Conservation (phyloP, 1,140 invertebrate species). For the Dinoponera quadriceps region DNA sequence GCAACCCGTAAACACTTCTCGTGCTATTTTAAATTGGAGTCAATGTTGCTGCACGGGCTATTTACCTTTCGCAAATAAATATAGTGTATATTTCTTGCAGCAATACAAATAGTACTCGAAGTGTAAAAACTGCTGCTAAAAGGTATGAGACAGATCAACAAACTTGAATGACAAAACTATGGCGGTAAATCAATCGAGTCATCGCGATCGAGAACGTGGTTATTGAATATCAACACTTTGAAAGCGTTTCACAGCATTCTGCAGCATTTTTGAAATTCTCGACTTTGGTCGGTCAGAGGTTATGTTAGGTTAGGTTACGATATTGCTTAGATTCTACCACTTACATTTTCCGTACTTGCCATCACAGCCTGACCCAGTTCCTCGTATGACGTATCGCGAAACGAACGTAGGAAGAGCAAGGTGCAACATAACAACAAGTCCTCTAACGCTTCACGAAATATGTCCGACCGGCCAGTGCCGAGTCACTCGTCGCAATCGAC, state of each 20-base stretch:
- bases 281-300: too few species aligned
- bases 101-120: not conserved
- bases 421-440: not conserved
- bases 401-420: not conserved
- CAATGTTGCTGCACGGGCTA: not conserved
- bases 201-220: too few species aligned
- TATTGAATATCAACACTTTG: too few species aligned
- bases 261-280: too few species aligned
- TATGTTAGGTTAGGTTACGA: too few species aligned
- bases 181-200: too few species aligned
- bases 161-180: too few species aligned
- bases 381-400: not conserved
- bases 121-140: not conserved
- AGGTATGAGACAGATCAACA: not conserved
- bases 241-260: too few species aligned
- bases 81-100: not conserved
- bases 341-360: too few species aligned
- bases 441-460: too few species aligned
- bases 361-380: not conserved
- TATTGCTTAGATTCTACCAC: too few species aligned
- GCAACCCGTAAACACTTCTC: not conserved
- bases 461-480: not conserved
- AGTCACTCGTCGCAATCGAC: not conserved
- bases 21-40: not conserved
- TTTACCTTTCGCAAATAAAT: constrained; percentile 35